Conservation (phyloP, 2,888 invertebrate species). For the Steinernema scapterisci region DNA sequence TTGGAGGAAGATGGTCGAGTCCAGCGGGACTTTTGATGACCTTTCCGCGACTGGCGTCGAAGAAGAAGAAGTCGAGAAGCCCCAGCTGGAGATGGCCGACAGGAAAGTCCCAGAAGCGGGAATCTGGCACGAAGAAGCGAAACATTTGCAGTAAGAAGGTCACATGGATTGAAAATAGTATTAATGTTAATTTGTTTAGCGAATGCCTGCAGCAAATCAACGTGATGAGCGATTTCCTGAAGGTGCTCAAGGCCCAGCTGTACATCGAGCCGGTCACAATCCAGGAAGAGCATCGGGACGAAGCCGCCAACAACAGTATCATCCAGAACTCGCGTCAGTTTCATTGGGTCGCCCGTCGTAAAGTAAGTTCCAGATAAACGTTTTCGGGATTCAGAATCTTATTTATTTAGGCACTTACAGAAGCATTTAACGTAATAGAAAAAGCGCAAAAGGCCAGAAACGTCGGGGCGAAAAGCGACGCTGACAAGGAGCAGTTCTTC, state of each 20-base stretch:
- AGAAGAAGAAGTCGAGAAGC: constrained; percentile 36
- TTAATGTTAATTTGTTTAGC: no score
- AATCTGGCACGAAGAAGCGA: constrained; percentile 65
- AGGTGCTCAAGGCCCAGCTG: constrained; percentile 49
- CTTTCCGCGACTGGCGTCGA: constrained; percentile 39
- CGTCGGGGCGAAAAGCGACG: constrained; percentile 33
- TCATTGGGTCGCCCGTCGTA: constrained; percentile 47
- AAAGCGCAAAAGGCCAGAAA: constrained; percentile 36
- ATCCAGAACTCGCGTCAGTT: constrained; percentile 45
- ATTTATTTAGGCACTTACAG: constrained; percentile 50
- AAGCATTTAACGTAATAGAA: constrained; percentile 53
- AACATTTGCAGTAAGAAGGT: constrained; percentile 56
- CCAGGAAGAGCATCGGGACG: constrained; percentile 35
- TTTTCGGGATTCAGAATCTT: background rate
- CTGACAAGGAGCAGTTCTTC: constrained; percentile 49
- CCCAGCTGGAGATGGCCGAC: constrained; percentile 32
- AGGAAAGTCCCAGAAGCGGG: constrained; percentile 57
- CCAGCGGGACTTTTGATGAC: constrained; percentile 47
- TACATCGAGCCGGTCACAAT: constrained; percentile 47
- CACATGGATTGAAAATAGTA: background rate
- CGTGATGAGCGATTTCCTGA: constrained; percentile 57
- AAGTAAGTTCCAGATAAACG: constrained; percentile 21
- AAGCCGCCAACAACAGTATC: constrained; percentile 29
- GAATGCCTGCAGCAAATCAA: constrained; percentile 61
- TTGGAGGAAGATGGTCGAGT: constrained; percentile 56